A percentile compares a stretch with the other conserved stretches of the same genome.
phyloP scores from a whole-genome alignment of 2,797 vertebrate species.

The Avahi laniger region DNA sequence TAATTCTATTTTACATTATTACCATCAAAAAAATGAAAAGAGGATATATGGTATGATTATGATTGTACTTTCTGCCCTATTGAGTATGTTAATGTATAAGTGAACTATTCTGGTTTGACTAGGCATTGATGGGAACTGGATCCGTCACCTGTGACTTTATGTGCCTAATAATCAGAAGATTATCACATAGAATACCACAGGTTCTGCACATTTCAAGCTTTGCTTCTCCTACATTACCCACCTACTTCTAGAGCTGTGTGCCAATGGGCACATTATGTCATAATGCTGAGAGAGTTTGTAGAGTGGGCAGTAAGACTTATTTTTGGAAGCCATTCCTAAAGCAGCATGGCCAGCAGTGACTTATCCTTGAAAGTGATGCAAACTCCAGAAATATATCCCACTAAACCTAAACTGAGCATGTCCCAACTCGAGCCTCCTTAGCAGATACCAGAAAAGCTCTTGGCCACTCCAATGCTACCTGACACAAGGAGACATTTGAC shows the following conservation, averaged over 20 bases:
- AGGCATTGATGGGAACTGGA: background rate
- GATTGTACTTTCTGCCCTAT: background rate
- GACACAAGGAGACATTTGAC: background rate
- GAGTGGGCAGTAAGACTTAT: background rate
- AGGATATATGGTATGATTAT: background rate
- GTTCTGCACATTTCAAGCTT: background rate
- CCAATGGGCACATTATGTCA: background rate
- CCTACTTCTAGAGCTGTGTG: background rate
- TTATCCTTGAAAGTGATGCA: background rate
- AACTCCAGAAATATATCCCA: background rate
- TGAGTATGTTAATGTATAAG: background rate
- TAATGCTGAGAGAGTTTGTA: background rate
- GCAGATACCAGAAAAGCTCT: background rate
- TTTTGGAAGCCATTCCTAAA: background rate
- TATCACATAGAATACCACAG: background rate
- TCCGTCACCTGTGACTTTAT: background rate
- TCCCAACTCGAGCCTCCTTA: background rate
- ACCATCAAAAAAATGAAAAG: background rate
- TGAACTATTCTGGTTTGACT: constrained; percentile 3
- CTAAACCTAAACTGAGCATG: background rate
- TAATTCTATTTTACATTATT: constrained; percentile 3
- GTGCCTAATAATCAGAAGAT: background rate
- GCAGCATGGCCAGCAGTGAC: background rate
- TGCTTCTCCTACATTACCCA: background rate
- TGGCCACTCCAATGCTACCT: background rate